Evolutionary conservation across 1,140 invertebrate genomes (phyloP).

Genomic region (Musca domestica): DNA sequence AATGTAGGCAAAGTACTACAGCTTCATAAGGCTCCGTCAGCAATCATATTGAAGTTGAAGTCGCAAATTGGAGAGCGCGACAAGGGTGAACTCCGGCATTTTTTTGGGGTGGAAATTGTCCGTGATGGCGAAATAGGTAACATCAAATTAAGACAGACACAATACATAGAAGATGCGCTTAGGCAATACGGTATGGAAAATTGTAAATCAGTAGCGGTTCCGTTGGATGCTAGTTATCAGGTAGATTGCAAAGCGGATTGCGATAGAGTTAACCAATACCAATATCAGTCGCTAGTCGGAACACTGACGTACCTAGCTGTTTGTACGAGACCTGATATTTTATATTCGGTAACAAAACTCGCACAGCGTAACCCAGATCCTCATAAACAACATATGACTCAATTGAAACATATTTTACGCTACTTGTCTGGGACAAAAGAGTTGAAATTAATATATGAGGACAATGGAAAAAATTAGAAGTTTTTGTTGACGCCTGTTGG

Average conservation of each 20-base stretch:
- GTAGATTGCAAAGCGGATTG: not conserved
- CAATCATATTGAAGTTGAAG: no score
- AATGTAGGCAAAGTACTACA: not conserved
- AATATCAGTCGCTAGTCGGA: constrained; percentile 23
- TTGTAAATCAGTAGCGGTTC: not conserved
- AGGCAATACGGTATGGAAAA: constrained; percentile 15
- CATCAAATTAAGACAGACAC: not conserved
- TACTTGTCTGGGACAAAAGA: no score
- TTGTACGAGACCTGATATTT: no score
- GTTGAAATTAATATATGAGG: not conserved
- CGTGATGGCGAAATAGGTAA: not conserved
- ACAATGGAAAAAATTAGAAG: not conserved
- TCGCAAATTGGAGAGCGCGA: no score
- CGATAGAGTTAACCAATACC: not conserved
- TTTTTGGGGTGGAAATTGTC: not conserved
- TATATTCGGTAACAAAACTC: no score
- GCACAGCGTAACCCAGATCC: no score
- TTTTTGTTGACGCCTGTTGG: constrained; percentile 23
- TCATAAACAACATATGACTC: no score
- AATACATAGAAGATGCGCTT: no score
- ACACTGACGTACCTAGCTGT: constrained; percentile 12
- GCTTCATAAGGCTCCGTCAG: constrained; percentile 2
- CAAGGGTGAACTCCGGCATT: constrained; percentile 1
- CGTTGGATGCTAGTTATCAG: constrained; percentile 1
- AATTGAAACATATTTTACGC: no score